These are phyloP conservation scores for Sphyrna mokarran DNA, from an alignment of 2,113 vertebrate species.

Conservation along the genomic window DNA sequence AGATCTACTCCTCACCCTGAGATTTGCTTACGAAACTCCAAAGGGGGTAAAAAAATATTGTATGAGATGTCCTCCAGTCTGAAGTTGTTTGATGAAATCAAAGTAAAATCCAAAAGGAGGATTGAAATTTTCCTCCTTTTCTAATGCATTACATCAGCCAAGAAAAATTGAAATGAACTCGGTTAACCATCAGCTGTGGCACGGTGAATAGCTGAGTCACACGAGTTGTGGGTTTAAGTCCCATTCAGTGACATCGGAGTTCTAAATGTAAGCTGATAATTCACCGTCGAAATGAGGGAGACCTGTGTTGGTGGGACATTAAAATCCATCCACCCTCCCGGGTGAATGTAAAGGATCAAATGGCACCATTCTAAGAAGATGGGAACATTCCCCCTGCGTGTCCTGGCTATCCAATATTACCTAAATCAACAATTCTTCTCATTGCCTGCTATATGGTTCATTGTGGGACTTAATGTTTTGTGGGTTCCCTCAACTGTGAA, in stretches of 20 bases:
- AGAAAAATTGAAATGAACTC: background rate
- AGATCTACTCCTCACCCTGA: background rate
- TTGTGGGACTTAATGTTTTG: background rate
- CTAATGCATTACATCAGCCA: background rate
- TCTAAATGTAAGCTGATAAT: background rate
- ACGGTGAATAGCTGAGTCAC: background rate
- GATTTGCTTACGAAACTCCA: background rate
- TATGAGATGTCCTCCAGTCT: background rate
- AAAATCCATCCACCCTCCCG: background rate
- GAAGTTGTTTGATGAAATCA: background rate
- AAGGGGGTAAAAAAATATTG: background rate
- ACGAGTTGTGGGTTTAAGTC: background rate
- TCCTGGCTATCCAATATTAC: background rate
- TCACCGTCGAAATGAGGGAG: background rate
- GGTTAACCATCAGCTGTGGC: background rate
- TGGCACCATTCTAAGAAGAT: background rate
- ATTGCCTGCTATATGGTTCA: background rate
- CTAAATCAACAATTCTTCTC: background rate
- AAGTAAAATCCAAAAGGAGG: background rate
- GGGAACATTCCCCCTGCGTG: background rate
- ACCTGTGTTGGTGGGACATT: background rate
- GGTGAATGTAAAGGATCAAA: background rate
- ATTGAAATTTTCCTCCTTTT: background rate
- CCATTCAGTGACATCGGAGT: background rate
- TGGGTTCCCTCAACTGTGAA: background rate